Base-by-base conservation (phyloP, 1,140 invertebrate species). In the Penaeus japonicus region DNA sequence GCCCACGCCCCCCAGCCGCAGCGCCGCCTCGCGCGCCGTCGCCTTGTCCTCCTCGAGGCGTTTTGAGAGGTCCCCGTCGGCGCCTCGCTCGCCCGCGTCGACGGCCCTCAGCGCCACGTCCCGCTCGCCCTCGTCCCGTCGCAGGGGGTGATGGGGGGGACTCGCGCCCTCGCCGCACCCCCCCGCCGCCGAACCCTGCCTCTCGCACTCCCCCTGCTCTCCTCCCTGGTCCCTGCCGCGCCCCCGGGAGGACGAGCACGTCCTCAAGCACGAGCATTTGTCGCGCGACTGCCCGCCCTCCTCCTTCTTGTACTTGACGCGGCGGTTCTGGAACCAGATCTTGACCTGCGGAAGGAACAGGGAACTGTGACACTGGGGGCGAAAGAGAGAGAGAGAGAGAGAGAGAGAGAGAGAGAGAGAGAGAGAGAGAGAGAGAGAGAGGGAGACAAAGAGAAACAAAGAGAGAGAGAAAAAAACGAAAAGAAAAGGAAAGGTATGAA, bases 221-320 rank as follows among this genome's bases (percentile, higher is more conserved):
- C 57, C 77, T 0, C 39, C 54, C 54, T 47, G 75, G 30, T 81
- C 85, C 32, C 62, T 78, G 17, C 27, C 54, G 5, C 85, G 77
- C 17, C 77, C 7, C 54, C 80, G 39, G 2, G 89, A 87, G 1
- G 81, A 35, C 22, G 85, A 79, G 79, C 93, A 93, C 0, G 93
- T 93, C 20, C 93, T 91, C 62, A 94, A 90, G 86, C 94, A 95
- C 30, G 93, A 93, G 85, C 94, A 95, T 85, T 94, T 94, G 24
- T 93, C 92, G 12, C 91, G 86, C 12, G 85, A 77, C 90, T 93
- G 55, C 92, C 93, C 89, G 4, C 92, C 91, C 91, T 96, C 96
- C 91, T 96, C 96, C 91, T 98, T 98, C 94, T 98, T 98, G 92
- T 97, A 95, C 92, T 98, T 98, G 4, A 98, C 97, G 4, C 97